Evolutionary conservation across 2,888 invertebrate species (phyloP), one percentile per base, ranked within the genome.

Genomic region (Drosophila tripunctata): DNA sequence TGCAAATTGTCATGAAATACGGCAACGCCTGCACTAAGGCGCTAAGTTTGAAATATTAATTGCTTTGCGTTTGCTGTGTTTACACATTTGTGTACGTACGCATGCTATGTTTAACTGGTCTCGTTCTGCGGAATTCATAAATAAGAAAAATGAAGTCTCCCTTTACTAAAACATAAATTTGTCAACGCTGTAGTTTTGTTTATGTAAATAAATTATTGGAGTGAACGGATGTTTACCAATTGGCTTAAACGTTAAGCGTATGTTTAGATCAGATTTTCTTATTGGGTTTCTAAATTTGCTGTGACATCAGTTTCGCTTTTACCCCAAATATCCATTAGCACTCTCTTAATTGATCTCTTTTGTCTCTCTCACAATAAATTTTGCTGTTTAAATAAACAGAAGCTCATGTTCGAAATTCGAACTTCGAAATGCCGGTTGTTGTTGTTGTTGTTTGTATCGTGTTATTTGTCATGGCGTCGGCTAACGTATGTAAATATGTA

Each of bases 11-110:
- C 1, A 12, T 15, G 8, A 12, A 24, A 10, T 57, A 27, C 41
- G 67, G 65, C 65, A 65, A 58, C 67, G 12, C 30, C 14, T 15
- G 3, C 0, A 8, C 12, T 12, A 36, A 10, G 12, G 12, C 45
- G 43, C 35, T 0, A 3, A 12, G 12, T 36, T 36, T 36, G 15
- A 36, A 36, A 27, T 8, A 2, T 10, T 27, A 10, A 10, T 27
- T 10, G 27, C 2, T 27, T 27, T 27, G 27, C 10, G 27, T 27
- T 27, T 27, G 10, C 10, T 27, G 10, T 27, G 27, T 10, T 10
- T 10, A 10, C 3, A 6, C 2, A 4, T 27, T 8, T 10, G 10
- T 0, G 27, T 27, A 1, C 24, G 24, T 6, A 24, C n/a, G n/a
- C n/a, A n/a, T n/a, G n/a, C n/a, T n/a, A n/a, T n/a, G n/a, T n/a